Conservation (phyloP, 2,113 vertebrate genomes). For the Pseudorectes ferrugineus region DNA sequence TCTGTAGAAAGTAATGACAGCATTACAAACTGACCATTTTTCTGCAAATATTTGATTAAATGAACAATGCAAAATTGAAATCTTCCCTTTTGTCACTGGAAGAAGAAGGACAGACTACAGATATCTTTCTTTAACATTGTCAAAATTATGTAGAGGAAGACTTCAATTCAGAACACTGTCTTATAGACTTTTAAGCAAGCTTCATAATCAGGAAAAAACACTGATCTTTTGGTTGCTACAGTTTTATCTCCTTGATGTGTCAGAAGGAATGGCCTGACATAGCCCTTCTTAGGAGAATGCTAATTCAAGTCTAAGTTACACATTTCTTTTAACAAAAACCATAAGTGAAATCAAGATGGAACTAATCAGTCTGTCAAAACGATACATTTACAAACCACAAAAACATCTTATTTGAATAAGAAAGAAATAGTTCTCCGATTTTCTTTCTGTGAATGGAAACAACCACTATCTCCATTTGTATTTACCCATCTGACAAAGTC, state of each 20-base stretch:
- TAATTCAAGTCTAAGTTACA: not conserved
- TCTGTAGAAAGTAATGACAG: not conserved
- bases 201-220: not conserved
- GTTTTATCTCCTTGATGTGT: not conserved
- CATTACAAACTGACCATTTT: not conserved
- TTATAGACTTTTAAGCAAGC: not conserved
- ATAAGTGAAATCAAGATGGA: not conserved
- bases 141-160: not conserved
- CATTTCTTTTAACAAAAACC: not conserved
- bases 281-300: not conserved
- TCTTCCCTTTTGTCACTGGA: not conserved
- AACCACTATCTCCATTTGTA: not conserved
- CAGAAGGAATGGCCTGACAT: not conserved
- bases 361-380: not conserved
- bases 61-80: not conserved
- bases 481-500: not conserved
- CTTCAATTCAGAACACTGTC: not conserved
- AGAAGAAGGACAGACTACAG: not conserved
- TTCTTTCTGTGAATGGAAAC: not conserved
- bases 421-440: not conserved
- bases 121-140: not conserved
- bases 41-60: not conserved
- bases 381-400: not conserved
- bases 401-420: not conserved
- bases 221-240: not conserved